Evolutionary conservation across 2,113 vertebrate species (phyloP), one percentile per base, ranked within the genome.

Genomic region (Takifugu bimaculatus): DNA sequence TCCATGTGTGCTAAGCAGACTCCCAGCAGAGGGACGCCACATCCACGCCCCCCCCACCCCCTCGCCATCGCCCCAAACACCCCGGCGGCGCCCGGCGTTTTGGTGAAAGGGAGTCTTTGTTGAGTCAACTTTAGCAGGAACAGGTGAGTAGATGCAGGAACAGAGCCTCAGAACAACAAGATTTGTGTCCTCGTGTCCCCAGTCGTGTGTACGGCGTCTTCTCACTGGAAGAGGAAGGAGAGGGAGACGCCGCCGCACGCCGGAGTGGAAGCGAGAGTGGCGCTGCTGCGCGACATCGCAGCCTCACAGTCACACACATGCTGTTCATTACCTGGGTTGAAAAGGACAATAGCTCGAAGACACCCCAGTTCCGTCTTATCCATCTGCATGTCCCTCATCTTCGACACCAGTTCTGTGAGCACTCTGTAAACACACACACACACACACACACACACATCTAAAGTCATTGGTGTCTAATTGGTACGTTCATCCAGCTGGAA

Each of bases 381-480:
- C 97, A 99, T 99, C 90, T 96, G 94, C 97, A 99, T 98, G 88
- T 98, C 97, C 77, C 96, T 84, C 96, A 98, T 99, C 90, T 99
- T 99, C 13, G 97, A 99, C 85, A 99, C 97, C 26, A 99, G 91
- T 50, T 99, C 97, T 32, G 97, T 99, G 81, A 99, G 91, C 82
- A 99, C 97, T 85, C 97, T 99, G 80, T 3, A 44, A 65, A 62
- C 68, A 28, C 28, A 58, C 14, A 75, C 14, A 65, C 11, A 53
- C 29, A 52, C 45, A 47, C 13, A n/a, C 5, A n/a, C 13, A 47
- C 14, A 49, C 15, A 20, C 14, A 9, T n/a, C 48, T 20, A 44
- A 70, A 81, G 58, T 42, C 53, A 54, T 50, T 47, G 25, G 25
- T 58, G 29, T 55, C 5, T 62, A 60, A 68, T 44, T 72, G 47